Conservation (phyloP, 2,888 invertebrate genomes). For the Spialia ferax region DNA sequence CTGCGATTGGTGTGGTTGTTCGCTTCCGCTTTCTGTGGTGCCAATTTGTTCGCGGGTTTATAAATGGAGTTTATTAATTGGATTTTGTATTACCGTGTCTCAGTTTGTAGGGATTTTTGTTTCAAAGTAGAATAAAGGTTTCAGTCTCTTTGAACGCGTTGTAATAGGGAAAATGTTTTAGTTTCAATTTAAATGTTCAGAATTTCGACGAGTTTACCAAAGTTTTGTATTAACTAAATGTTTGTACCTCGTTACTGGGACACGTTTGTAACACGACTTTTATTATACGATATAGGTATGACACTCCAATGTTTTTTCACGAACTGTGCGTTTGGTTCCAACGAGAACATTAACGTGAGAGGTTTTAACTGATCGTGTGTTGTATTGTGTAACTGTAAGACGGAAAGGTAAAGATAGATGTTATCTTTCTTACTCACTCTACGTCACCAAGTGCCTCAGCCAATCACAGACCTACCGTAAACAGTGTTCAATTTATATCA, state of each 20-base stretch:
- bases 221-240: constrained; percentile 13
- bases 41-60: constrained; percentile 44
- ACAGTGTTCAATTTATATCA: constrained; percentile 73
- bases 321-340: constrained; percentile 13
- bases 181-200: too few species aligned
- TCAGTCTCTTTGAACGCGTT: background rate
- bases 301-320: constrained; percentile 18
- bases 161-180: too few species aligned
- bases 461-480: constrained; percentile 49
- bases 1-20: constrained; percentile 43
- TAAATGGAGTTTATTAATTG: background rate
- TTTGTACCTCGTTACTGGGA: constrained; percentile 15
- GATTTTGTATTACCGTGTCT: constrained; percentile 5
- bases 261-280: background rate
- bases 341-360: constrained; percentile 10
- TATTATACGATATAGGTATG: background rate
- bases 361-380: constrained; percentile 11
- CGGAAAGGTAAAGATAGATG: constrained; percentile 1
- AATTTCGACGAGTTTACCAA: constrained; percentile 31
- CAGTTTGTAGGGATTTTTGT: background rate
- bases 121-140: background rate
- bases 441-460: constrained; percentile 73
- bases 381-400: constrained; percentile 11
- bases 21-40: constrained; percentile 60
- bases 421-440: constrained; percentile 16